Evolutionary conservation across 53 echinoderm and acorn worm genomes (phyloP), one percentile per base, ranked within the genome.

Genomic region (Echinarachnius parma): DNA sequence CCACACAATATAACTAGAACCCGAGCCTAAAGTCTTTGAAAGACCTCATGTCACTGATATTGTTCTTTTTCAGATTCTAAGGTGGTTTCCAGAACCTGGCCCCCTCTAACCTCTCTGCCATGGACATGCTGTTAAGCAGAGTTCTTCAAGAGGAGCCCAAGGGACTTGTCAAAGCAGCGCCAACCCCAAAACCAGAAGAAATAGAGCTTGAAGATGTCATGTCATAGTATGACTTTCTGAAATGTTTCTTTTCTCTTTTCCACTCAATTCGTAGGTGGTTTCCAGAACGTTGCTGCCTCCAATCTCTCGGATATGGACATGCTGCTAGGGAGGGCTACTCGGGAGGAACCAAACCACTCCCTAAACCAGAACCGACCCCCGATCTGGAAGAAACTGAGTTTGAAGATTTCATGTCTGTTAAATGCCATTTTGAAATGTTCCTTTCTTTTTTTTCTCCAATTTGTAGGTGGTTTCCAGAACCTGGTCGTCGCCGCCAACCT

Each of bases 301-400:
- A 54, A 36, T 29, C 29, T 72, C 14, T 72, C 74, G 1, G 74
- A 55, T 39, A 72, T 56, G 55, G 74, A 72, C 57, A 39, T 57
- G 57, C 57, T 72, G 2, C 42, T 72, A 2, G 74, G 74, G 14
- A 55, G 74, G 64, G 36, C 64, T 36, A 25, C 64, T 78, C 87
- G 49, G 68, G 42, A 65, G 69, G 75, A 72, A 28, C 48, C 75
- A 1, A 31, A 64, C 72, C 70, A 18, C 59, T 66, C 25, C 19
- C 76, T 9, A 19, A 79, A 16, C 80, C 81, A 16, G 32, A 45
- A 20, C 77, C 81, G 19, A 45, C 53, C 14, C 68, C 57, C 15
- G 86, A 86, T 34, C 74, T 75, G 31, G 58, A 75, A 24, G 52
- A 78, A 2, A 62, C 64, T 19, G 71, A 66, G 24, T 14, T 67